phyloP scores from a whole-genome alignment of 2,797 vertebrate genomes.

The Phataginus tricuspis region DNA sequence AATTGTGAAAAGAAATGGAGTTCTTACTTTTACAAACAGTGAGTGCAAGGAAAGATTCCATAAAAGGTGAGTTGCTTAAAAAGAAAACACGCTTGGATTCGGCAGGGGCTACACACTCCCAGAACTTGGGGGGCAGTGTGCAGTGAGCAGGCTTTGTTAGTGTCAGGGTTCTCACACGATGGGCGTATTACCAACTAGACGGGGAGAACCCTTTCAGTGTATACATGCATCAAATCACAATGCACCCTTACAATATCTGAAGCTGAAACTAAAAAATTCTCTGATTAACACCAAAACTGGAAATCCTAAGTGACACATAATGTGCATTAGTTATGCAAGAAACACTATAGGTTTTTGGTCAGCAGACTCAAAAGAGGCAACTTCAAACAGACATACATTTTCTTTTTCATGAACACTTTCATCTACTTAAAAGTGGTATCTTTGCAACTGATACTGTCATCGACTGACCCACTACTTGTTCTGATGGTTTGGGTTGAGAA shows the following conservation, averaged over 20 bases:
- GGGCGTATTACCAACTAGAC: not conserved
- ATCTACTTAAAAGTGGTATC: not conserved
- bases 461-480: not conserved
- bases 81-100: not conserved
- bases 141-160: not conserved
- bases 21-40: constrained; percentile 1
- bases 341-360: not conserved
- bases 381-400: not conserved
- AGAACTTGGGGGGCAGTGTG: not conserved
- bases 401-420: not conserved
- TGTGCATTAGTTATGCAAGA: not conserved
- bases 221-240: too few relatives aligned
- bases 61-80: not conserved
- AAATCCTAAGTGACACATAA: not conserved
- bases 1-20: not conserved
- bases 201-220: not conserved
- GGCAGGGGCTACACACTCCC: not conserved
- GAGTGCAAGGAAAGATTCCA: not conserved
- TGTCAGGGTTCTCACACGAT: not conserved
- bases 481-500: not conserved
- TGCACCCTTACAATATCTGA: not conserved
- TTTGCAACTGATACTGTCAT: not conserved
- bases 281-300: not conserved
- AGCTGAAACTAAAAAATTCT: not conserved
- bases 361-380: not conserved